phyloP scores from a whole-genome alignment of 2,888 invertebrate species.

The Drosophila aldrichi region DNA sequence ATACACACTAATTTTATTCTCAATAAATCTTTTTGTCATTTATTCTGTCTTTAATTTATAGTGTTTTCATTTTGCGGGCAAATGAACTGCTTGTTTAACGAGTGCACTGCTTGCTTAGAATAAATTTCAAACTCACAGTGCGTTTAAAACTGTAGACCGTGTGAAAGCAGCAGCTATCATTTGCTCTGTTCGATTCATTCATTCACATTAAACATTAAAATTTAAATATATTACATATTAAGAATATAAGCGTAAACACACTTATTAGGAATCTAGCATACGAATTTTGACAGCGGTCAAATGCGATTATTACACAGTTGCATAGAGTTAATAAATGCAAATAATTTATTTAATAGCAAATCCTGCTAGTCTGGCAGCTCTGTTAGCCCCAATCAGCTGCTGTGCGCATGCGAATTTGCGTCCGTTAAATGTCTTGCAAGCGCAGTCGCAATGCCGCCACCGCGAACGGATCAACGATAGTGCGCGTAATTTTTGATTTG shows the following conservation, averaged over 20 bases:
- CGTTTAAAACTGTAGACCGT: not conserved
- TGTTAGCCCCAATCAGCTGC: constrained; percentile 48
- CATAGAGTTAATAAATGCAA: not conserved
- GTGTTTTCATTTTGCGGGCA: not conserved
- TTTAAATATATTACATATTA: not conserved
- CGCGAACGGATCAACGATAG: constrained; percentile 34
- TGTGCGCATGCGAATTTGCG: constrained; percentile 56
- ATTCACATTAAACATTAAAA: not conserved
- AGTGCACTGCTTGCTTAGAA: not conserved
- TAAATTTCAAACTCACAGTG: not conserved
- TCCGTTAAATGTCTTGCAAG: constrained; percentile 48
- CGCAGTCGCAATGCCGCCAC: constrained; percentile 66
- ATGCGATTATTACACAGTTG: not conserved
- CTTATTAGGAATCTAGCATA: too few relatives aligned
- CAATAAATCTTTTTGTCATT: not conserved
- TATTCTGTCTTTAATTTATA: not conserved
- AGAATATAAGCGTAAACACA: not conserved
- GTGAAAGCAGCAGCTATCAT: not conserved
- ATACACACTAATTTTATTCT: not conserved
- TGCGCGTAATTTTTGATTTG: constrained; percentile 16
- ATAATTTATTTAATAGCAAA: not conserved
- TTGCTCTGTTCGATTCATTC: not conserved
- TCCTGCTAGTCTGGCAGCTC: constrained; percentile 32
- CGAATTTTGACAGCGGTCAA: too few relatives aligned
- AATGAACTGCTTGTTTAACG: not conserved